A percentile compares a stretch with the other conserved stretches of the same genome.
These are phyloP conservation scores for Pangasius djambal DNA, from an alignment of 2,797 vertebrate species.

Conservation along the genomic window DNA sequence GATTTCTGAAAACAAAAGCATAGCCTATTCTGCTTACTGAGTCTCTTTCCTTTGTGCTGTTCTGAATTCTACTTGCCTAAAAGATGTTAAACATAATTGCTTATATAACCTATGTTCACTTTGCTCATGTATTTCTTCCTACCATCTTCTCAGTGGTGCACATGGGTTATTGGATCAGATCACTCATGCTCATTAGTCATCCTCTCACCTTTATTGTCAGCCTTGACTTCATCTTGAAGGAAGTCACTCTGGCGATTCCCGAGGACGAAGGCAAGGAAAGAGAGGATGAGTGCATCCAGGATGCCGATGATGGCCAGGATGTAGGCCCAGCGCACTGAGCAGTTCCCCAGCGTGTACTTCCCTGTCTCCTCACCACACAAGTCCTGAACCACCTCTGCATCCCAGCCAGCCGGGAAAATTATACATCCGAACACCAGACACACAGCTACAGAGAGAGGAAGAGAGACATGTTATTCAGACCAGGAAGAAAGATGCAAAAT, in stretches of 20 bases:
- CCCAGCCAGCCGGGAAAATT: constrained; percentile 93
- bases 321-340: constrained; percentile 93
- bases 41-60: not conserved
- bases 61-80: not conserved
- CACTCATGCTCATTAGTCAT: not conserved
- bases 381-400: constrained; percentile 88
- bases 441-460: constrained; percentile 74
- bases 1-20: not conserved
- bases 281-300: constrained; percentile 91
- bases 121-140: not conserved
- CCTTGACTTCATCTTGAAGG: constrained; percentile 86
- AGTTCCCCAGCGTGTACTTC: constrained; percentile 88
- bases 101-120: not conserved
- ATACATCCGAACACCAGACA: constrained; percentile 91
- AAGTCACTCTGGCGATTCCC: constrained; percentile 90
- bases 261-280: constrained; percentile 91
- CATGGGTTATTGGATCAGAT: not conserved
- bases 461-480: not conserved
- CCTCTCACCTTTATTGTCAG: constrained; percentile 84
- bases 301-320: constrained; percentile 93
- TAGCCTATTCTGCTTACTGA: not conserved
- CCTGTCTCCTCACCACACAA: constrained; percentile 92
- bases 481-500: not conserved
- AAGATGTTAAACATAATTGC: not conserved
- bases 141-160: constrained; percentile 11